A percentile compares a stretch with the other conserved stretches of the same genome.
These are phyloP conservation scores for Netelia inedita DNA, from an alignment of 2,888 invertebrate species.

Conservation along the genomic window DNA sequence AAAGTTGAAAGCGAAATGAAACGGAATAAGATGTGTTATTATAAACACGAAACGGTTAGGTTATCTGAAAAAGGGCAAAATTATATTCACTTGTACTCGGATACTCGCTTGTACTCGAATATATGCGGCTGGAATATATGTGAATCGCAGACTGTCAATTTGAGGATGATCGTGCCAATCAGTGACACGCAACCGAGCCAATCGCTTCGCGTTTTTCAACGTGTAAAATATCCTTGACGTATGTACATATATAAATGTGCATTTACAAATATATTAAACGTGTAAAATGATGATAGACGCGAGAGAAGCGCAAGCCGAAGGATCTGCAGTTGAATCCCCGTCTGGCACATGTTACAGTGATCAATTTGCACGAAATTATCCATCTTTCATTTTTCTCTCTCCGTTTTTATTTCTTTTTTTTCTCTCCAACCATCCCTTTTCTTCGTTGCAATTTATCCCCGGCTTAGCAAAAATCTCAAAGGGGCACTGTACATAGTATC, in stretches of 20 bases:
- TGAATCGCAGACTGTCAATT: constrained; percentile 46
- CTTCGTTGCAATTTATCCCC: not conserved
- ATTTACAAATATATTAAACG: not conserved
- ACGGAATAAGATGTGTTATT: not conserved
- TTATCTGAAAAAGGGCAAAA: constrained; percentile 17
- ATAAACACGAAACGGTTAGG: constrained; percentile 3
- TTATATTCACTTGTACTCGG: constrained; percentile 52
- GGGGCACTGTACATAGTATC: not conserved
- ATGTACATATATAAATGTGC: constrained; percentile 3
- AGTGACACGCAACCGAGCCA: constrained; percentile 54
- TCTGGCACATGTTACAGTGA: not conserved
- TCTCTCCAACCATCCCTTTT: not conserved
- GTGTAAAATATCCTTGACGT: too few species aligned
- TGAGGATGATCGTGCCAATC: constrained; percentile 45
- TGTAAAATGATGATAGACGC: not conserved
- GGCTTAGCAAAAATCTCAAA: not conserved
- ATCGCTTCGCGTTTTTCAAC: constrained; percentile 16
- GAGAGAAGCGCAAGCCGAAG: not conserved
- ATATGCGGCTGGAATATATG: constrained; percentile 13
- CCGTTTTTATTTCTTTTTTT: not conserved
- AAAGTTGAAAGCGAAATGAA: not conserved
- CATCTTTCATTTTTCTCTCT: not conserved
- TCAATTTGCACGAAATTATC: constrained; percentile 1
- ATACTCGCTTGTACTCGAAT: constrained; percentile 3
- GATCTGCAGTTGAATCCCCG: not conserved